Evolutionary conservation across 2,888 invertebrate genomes (phyloP).

Genomic region (Xylota segnis): DNA sequence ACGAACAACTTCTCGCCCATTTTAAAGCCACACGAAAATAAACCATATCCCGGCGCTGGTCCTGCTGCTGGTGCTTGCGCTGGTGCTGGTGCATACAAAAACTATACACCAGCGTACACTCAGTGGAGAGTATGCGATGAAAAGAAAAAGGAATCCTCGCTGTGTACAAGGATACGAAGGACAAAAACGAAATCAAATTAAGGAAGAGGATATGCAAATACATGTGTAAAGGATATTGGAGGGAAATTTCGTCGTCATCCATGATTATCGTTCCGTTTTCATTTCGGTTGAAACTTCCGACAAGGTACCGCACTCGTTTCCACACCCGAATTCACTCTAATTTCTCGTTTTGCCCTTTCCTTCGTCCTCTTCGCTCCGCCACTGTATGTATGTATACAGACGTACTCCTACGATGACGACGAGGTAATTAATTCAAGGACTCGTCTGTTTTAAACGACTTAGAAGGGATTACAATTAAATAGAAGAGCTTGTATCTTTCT

Average conservation of each 20-base stretch:
- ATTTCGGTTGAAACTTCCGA: slow-evolving; percentile 73
- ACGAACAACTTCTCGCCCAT: not conserved
- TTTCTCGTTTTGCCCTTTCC: not conserved
- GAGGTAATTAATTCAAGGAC: slow-evolving; percentile 78
- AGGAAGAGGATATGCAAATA: slow-evolving; percentile 75
- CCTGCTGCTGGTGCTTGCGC: too few species aligned
- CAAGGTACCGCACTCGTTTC: slow-evolving; percentile 64
- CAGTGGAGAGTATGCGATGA: not conserved
- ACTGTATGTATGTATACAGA: not conserved
- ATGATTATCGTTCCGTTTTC: slow-evolving; percentile 74
- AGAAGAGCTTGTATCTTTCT: slow-evolving; percentile 76
- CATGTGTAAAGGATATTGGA: slow-evolving; percentile 76
- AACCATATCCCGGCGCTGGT: not conserved
- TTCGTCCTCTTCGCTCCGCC: not conserved
- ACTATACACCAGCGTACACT: not conserved
- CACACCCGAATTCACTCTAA: slow-evolving; percentile 49
- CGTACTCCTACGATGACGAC: slow-evolving; percentile 31
- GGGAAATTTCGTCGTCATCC: slow-evolving; percentile 74
- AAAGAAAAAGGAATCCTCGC: slow-evolving; percentile 12
- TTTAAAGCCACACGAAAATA: not conserved
- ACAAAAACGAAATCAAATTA: slow-evolving; percentile 75
- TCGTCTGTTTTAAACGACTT: slow-evolving; percentile 85
- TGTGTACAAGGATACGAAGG: slow-evolving; percentile 34
- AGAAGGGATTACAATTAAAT: slow-evolving; percentile 84
- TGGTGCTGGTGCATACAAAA: not conserved